A percentile compares a stretch with the other conserved stretches of the same genome.
Conservation (phyloP, 1,140 invertebrate genomes). For the Araneus ventricosus region DNA sequence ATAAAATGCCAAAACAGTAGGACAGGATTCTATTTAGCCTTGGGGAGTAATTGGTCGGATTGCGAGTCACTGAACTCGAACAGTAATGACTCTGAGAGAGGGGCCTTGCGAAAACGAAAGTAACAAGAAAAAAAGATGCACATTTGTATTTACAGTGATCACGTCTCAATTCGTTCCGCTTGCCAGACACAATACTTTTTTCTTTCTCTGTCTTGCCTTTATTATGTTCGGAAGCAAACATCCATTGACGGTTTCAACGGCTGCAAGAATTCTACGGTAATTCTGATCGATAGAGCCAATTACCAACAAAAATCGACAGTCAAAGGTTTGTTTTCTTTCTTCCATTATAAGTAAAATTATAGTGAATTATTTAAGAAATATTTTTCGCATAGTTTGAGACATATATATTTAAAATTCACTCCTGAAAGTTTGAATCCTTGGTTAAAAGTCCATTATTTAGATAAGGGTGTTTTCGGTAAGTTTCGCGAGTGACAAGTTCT, state of each 20-base stretch:
- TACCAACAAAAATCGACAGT: background rate
- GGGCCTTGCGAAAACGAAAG: constrained; percentile 4
- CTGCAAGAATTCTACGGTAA: background rate
- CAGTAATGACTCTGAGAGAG: constrained; percentile 19
- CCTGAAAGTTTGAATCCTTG: too few species aligned
- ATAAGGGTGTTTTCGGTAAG: too few species aligned
- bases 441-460: too few species aligned
- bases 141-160: constrained; percentile 24
- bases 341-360: too few species aligned
- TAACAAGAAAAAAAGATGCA: background rate
- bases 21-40: constrained; percentile 37
- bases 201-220: background rate
- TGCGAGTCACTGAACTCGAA: constrained; percentile 20
- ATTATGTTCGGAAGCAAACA: background rate
- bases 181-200: background rate
- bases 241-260: background rate
- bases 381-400: too few species aligned
- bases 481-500: too few species aligned
- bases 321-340: too few species aligned
- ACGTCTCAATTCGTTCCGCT: constrained; percentile 11
- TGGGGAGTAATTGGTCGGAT: constrained; percentile 36
- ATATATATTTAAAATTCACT: too few species aligned
- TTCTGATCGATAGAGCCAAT: background rate
- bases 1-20: constrained; percentile 21
- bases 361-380: too few species aligned